A percentile compares a stretch with the other conserved stretches of the same genome.
Conservation (phyloP, 2,797 vertebrate genomes). For the Hypotaenidia philippensis region DNA sequence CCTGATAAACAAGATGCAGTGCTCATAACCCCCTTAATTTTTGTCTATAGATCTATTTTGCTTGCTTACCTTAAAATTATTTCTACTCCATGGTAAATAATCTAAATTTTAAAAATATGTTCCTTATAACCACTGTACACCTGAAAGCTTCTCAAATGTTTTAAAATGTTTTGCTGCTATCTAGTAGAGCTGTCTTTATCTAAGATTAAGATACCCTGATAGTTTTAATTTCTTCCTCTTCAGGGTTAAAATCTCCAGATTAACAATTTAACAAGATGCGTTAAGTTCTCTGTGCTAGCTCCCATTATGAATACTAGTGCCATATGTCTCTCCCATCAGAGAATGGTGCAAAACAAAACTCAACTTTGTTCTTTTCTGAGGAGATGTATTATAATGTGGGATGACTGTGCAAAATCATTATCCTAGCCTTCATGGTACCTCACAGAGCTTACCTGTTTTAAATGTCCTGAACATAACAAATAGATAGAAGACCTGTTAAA, state of each 20-base stretch:
- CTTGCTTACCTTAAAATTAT: neutral
- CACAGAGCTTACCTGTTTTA: neutral
- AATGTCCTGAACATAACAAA: neutral
- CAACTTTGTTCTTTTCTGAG: neutral
- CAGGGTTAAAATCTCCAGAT: neutral
- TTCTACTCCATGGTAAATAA: neutral
- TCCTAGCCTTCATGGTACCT: neutral
- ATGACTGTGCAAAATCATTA: constrained; percentile 11
- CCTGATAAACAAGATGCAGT: neutral
- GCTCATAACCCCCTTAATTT: neutral
- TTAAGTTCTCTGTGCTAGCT: neutral
- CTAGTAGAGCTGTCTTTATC: neutral
- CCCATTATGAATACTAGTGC: neutral
- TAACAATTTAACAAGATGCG: neutral
- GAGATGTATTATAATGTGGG: neutral
- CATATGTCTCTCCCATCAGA: neutral
- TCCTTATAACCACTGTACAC: neutral
- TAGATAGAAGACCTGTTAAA: neutral
- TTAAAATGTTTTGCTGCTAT: neutral
- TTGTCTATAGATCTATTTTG: neutral
- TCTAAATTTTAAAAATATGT: neutral
- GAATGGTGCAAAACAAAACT: neutral
- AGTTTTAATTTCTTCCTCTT: neutral
- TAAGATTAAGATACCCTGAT: neutral
- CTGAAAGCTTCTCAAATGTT: neutral